Evolutionary conservation across 1,140 invertebrate genomes (phyloP).

Genomic region (Mylabris phalerata): DNA sequence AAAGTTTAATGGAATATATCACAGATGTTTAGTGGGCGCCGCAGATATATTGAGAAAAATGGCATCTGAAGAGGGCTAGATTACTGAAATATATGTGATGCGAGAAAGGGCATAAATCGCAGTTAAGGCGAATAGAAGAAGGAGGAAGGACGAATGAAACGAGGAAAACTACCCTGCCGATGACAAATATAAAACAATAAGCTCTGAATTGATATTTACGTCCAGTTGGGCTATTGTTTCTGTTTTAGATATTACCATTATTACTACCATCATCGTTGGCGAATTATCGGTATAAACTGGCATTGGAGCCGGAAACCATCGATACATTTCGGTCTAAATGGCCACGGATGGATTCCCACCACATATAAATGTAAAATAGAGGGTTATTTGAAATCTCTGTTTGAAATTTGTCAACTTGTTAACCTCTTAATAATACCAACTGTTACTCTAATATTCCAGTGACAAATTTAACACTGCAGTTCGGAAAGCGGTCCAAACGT

Average conservation of each 20-base stretch:
- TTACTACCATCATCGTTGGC: too few species aligned
- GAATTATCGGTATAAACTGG: too few species aligned
- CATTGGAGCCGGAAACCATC: too few species aligned
- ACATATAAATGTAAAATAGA: too few species aligned
- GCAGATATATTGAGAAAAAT: conserved; percentile 40
- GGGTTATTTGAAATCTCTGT: too few species aligned
- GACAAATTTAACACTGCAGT: too few species aligned
- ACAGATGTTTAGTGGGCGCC: conserved; percentile 32
- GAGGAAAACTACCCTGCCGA: conserved; percentile 23
- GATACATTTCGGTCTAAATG: too few species aligned
- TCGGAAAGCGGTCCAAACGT: too few species aligned
- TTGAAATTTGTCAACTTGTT: too few species aligned
- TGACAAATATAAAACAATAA: conserved; percentile 37
- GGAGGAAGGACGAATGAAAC: conserved; percentile 18
- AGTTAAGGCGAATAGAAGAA: conserved; percentile 25
- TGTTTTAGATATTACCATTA: background rate
- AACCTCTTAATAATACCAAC: too few species aligned
- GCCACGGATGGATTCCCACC: too few species aligned
- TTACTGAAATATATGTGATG: conserved; percentile 39
- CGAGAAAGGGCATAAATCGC: conserved; percentile 34
- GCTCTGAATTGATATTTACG: conserved; percentile 34
- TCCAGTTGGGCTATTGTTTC: conserved; percentile 6
- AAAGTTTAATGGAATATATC: conserved; percentile 39
- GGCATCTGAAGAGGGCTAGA: conserved; percentile 36
- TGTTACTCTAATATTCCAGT: too few species aligned